phyloP scores from a whole-genome alignment of 2,113 vertebrate species.

The Dolichallabes microphthalmus region DNA sequence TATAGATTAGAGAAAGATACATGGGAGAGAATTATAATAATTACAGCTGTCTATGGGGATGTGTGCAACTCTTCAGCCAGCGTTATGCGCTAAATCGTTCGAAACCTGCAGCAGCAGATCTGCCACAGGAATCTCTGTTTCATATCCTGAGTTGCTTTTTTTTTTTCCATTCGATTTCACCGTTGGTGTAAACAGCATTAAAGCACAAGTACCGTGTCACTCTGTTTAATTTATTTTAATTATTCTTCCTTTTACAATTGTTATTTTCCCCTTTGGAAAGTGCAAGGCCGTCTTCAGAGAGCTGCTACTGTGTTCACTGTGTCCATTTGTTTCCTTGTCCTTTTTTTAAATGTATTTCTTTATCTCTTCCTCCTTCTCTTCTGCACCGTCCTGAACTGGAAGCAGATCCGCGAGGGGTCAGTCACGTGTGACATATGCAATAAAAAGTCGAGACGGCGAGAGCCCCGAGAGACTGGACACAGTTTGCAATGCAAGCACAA shows the following conservation, averaged over 20 bases:
- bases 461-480: constrained; percentile 84
- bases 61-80: constrained; percentile 67
- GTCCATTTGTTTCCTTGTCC: constrained; percentile 48
- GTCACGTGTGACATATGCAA: constrained; percentile 91
- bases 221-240: constrained; percentile 53
- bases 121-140: constrained; percentile 32
- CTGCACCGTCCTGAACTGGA: constrained; percentile 53
- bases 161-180: constrained; percentile 22
- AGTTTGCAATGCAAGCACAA: constrained; percentile 94
- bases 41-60: constrained; percentile 57
- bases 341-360: background rate
- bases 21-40: constrained; percentile 41
- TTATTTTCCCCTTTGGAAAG: constrained; percentile 55
- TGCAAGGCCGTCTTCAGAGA: constrained; percentile 69
- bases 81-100: constrained; percentile 52
- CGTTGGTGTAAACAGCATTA: constrained; percentile 59
- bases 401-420: constrained; percentile 42
- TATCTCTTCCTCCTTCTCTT: constrained; percentile 33
- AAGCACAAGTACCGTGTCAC: constrained; percentile 71
- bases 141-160: constrained; percentile 28
- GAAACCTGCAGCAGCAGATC: constrained; percentile 47
- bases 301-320: constrained; percentile 78
- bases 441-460: constrained; percentile 77
- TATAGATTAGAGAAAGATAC: constrained; percentile 44
- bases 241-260: constrained; percentile 44